Evolutionary conservation across 2,888 invertebrate genomes (phyloP).

Genomic region (Aporophyla lueneburgensis): DNA sequence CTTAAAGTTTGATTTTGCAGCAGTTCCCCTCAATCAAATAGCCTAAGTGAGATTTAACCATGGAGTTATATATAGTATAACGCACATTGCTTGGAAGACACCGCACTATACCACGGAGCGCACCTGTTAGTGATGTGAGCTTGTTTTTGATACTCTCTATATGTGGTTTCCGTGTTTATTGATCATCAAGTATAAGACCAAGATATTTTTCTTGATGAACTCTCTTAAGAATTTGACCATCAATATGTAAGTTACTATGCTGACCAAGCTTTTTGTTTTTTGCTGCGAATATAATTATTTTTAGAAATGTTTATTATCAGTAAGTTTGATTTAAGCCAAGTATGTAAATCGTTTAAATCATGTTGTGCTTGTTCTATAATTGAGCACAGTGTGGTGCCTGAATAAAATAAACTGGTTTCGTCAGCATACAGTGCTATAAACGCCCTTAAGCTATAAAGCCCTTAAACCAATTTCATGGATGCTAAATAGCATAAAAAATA

Average conservation of each 20-base stretch:
- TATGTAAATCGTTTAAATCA: neutral
- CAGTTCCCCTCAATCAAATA: no score
- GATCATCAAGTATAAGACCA: conserved; percentile 11
- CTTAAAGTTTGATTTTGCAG: no score
- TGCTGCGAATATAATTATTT: no score
- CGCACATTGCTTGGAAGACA: no score
- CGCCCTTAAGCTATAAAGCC: no score
- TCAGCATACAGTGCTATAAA: neutral
- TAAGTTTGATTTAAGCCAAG: conserved; percentile 5
- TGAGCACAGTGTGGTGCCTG: neutral
- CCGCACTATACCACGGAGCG: no score
- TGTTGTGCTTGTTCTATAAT: neutral
- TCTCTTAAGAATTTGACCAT: neutral
- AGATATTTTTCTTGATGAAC: conserved; percentile 17
- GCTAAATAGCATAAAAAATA: no score
- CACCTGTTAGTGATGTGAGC: no score
- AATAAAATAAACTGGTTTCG: conserved; percentile 6
- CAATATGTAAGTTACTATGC: conserved; percentile 2
- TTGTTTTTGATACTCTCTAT: neutral
- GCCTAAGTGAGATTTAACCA: no score
- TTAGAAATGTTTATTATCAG: neutral
- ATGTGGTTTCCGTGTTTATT: conserved; percentile 20
- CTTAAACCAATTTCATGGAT: neutral
- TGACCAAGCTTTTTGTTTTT: neutral
- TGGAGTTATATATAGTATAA: no score